phyloP scores from a whole-genome alignment of 2,797 vertebrate genomes.

The Lindbergichthys nudifrons region DNA sequence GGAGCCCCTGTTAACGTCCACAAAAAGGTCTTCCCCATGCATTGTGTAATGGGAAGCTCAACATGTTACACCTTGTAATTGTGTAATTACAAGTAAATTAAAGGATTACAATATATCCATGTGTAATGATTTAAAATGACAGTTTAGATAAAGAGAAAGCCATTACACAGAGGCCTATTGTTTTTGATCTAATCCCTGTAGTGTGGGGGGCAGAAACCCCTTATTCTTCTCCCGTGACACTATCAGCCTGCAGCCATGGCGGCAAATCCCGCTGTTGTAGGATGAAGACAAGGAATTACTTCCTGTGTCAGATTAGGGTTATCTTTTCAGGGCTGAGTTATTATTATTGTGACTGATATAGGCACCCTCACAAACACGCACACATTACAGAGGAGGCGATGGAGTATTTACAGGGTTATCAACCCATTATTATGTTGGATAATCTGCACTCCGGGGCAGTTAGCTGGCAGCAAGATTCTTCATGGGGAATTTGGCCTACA shows the following conservation, averaged over 20 bases:
- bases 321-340: conserved; percentile 72
- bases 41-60: conserved; percentile 15
- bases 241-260: conserved; percentile 67
- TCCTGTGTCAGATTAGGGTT: conserved; percentile 81
- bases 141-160: conserved; percentile 62
- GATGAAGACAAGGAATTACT: conserved; percentile 80
- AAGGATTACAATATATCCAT: conserved; percentile 52
- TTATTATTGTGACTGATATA: conserved; percentile 78
- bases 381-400: neutral
- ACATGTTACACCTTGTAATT: conserved; percentile 60
- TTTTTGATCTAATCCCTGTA: conserved; percentile 67
- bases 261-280: conserved; percentile 77
- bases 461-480: conserved; percentile 60
- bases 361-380: conserved; percentile 14
- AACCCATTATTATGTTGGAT: conserved; percentile 62
- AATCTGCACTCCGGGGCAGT: conserved; percentile 67
- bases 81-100: conserved; percentile 72
- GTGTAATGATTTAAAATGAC: conserved; percentile 61
- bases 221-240: conserved; percentile 72
- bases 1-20: neutral
- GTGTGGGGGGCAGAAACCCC: conserved; percentile 63
- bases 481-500: conserved; percentile 60
- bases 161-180: conserved; percentile 54
- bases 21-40: neutral
- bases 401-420: conserved; percentile 67